Evolutionary conservation across 2,797 vertebrate genomes (phyloP), one percentile per base, ranked within the genome.

Genomic region (Sebastes glaucus): DNA sequence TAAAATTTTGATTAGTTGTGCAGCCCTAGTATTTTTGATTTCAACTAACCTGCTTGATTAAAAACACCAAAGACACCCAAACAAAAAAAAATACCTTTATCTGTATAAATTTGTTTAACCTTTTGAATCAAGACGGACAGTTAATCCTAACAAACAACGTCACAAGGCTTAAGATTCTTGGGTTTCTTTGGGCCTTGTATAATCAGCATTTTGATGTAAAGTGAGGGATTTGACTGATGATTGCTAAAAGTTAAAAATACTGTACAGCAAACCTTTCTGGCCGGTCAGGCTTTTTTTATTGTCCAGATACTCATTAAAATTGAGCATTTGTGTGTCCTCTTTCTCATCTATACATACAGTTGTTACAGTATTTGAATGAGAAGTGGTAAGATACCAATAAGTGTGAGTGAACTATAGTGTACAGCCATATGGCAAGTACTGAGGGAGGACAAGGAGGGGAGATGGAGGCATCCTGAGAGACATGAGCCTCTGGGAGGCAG

Each of bases 401-500:
- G 62, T n/a, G 46, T 46, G 23, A 60, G 62, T 11, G 20, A 56
- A 32, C 38, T 38, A 38, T 38, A 38, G 35, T 38, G 35, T 59
- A 1, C 35, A 66, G 27, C 60, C n/a, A 60, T 7, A 63, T 7
- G 14, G 18, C 46, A 63, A 77, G 64, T 42, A 57, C 67, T 62
- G 65, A 63, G 18, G 59, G 69, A 85, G 74, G 73, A 81, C 52
- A 3, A 28, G 66, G 14, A 77, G 30, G 56, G 68, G 71, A 49
- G 53, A 53, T 28, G 57, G 62, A 71, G 22, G 78, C 16, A 70
- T 82, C 35, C 22, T 64, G 46, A 75, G 84, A 80, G 85, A 61
- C 56, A 28, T 27, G 42, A 46, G 77, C 57, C 73, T 61, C 8
- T 65, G 71, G 74, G 77, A 77, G 71, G 80, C 78, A 67, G 74